Percentiles rank a stretch among this genome's conserved stretches.
Conservation (phyloP, 2,797 vertebrate species). For the Bufotes viridis region DNA sequence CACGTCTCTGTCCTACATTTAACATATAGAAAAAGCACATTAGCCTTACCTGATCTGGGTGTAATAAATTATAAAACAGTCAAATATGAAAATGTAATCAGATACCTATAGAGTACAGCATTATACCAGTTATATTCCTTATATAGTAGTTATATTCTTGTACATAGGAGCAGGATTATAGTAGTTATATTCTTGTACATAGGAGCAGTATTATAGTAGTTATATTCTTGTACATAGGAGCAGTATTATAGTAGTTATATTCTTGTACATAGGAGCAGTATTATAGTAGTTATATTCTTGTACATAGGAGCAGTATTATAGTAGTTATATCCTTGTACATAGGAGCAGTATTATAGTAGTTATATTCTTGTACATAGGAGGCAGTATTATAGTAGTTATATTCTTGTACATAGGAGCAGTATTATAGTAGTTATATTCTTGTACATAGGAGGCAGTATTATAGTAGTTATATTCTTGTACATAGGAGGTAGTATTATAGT, state of each 20-base stretch:
- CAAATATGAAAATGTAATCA: no score
- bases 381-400: neutral
- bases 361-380: neutral
- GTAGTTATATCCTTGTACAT: neutral
- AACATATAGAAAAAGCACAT: no score
- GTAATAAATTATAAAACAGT: no score
- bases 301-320: neutral
- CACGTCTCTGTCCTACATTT: no score
- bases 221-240: no score
- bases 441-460: neutral
- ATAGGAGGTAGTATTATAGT: neutral
- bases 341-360: neutral
- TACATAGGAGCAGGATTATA: neutral
- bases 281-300: neutral
- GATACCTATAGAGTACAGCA: no score
- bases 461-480: constrained; percentile 12
- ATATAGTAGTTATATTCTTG: no score
- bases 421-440: constrained; percentile 9
- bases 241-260: neutral
- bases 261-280: neutral
- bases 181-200: no score
- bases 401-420: neutral
- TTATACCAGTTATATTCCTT: no score
- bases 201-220: no score
- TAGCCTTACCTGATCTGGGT: no score